Percentiles rank a stretch among this genome's conserved stretches.
phyloP scores from a whole-genome alignment of 2,888 invertebrate species.

The Acanthosoma haemorrhoidale region DNA sequence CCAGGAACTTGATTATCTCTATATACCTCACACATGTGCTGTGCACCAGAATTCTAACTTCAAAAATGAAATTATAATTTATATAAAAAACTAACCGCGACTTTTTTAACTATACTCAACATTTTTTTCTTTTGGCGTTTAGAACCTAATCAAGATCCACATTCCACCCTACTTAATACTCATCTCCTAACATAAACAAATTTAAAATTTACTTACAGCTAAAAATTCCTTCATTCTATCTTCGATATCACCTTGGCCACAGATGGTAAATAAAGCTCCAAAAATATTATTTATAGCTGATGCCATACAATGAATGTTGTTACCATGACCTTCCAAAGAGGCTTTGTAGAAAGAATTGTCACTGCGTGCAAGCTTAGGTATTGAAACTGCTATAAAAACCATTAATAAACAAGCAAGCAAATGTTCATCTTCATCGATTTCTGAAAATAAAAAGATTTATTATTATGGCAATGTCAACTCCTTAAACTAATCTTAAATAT shows the following conservation, averaged over 20 bases:
- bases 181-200: no score
- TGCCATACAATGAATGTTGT: slow-evolving; percentile 98
- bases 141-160: no score
- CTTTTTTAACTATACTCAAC: no score
- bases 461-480: no score
- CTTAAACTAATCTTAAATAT: no score
- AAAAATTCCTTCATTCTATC: slow-evolving; percentile 94
- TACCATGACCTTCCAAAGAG: slow-evolving; percentile 88
- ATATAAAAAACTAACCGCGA: no score
- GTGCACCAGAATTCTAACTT: no score
- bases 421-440: slow-evolving; percentile 87
- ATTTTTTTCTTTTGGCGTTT: no score
- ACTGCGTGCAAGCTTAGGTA: slow-evolving; percentile 86
- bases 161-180: no score
- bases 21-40: no score
- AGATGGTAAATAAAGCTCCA: slow-evolving; percentile 92
- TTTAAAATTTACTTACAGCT: slow-evolving; percentile 54
- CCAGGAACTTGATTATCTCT: no score
- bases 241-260: slow-evolving; percentile 92
- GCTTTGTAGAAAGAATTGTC: slow-evolving; percentile 86
- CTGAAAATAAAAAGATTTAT: slow-evolving; percentile 48
- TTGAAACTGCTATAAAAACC: slow-evolving; percentile 97
- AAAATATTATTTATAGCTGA: slow-evolving; percentile 93
- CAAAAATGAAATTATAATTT: not conserved
- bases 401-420: slow-evolving; percentile 88